Evolutionary conservation across 2,888 invertebrate genomes (phyloP).

Genomic region (Nematopogon swammerdamellus): DNA sequence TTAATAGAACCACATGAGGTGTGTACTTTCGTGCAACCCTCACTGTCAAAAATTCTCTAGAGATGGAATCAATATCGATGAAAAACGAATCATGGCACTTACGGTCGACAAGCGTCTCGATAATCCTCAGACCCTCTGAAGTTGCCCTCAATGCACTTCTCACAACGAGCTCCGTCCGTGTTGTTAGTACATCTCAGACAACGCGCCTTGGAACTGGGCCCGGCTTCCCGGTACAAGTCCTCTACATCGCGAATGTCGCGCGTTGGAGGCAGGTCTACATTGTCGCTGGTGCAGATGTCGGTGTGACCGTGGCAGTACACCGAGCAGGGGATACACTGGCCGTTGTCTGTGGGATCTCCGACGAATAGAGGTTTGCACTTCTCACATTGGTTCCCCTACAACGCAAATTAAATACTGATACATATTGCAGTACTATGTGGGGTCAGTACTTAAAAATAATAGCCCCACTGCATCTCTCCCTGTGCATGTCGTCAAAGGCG

Average conservation of each 20-base stretch:
- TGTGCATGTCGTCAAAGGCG: too few relatives aligned
- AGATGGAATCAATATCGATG: too few relatives aligned
- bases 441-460: too few relatives aligned
- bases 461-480: too few relatives aligned
- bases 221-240: slow-evolving; percentile 64
- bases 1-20: too few relatives aligned
- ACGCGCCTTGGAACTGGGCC: slow-evolving; percentile 67
- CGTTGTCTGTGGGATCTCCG: slow-evolving; percentile 85
- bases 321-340: slow-evolving; percentile 81
- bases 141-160: slow-evolving; percentile 72
- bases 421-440: too few relatives aligned
- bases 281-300: slow-evolving; percentile 67
- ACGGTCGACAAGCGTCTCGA: slow-evolving; percentile 72
- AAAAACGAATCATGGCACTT: slow-evolving; percentile 20
- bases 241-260: slow-evolving; percentile 58
- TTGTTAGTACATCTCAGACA: slow-evolving; percentile 83
- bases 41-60: too few relatives aligned
- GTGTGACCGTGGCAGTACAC: slow-evolving; percentile 91
- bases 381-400: slow-evolving; percentile 83
- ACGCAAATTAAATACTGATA: slow-evolving; percentile 11
- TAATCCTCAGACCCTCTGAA: slow-evolving; percentile 76
- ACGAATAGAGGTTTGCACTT: slow-evolving; percentile 89
- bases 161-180: slow-evolving; percentile 80
- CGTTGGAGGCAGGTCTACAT: slow-evolving; percentile 35
- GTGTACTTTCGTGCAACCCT: too few relatives aligned